Evolutionary conservation across 2,113 vertebrate genomes (phyloP).

Genomic region (Pterocles gutturalis): DNA sequence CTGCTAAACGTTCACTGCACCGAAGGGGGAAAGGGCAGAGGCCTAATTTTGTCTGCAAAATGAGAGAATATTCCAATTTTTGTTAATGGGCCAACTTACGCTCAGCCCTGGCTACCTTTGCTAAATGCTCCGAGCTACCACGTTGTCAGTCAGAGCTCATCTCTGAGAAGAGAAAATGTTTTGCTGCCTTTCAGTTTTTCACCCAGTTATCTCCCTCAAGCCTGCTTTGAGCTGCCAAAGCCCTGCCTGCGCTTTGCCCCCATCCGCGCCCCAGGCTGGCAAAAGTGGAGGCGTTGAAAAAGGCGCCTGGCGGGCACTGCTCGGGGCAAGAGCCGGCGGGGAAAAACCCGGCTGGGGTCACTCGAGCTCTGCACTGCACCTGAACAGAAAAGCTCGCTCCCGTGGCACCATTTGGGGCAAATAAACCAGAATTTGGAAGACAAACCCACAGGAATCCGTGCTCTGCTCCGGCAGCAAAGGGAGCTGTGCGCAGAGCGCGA

Average conservation of each 20-base stretch:
- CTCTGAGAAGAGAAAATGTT: background rate
- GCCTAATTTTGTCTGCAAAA: accelerated
- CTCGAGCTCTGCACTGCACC: background rate
- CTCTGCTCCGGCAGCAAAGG: background rate
- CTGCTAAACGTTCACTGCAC: background rate
- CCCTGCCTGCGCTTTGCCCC: accelerated
- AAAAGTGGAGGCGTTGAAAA: accelerated
- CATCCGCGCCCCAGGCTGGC: background rate
- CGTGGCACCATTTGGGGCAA: background rate
- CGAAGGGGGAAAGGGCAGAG: too few relatives aligned
- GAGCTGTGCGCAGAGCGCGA: accelerated
- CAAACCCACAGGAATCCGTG: accelerated
- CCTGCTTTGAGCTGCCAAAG: background rate
- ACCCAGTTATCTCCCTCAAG: background rate
- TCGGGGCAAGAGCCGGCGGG: accelerated
- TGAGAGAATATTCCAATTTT: background rate
- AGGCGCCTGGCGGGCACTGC: accelerated
- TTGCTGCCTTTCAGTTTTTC: background rate
- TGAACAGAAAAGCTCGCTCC: background rate
- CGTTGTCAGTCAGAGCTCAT: accelerated
- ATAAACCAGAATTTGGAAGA: background rate
- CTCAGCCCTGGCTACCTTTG: background rate
- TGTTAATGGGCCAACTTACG: accelerated
- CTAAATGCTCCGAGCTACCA: accelerated
- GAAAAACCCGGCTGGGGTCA: accelerated